Conservation (phyloP, 1,140 invertebrate genomes). For the Atta colombica region DNA sequence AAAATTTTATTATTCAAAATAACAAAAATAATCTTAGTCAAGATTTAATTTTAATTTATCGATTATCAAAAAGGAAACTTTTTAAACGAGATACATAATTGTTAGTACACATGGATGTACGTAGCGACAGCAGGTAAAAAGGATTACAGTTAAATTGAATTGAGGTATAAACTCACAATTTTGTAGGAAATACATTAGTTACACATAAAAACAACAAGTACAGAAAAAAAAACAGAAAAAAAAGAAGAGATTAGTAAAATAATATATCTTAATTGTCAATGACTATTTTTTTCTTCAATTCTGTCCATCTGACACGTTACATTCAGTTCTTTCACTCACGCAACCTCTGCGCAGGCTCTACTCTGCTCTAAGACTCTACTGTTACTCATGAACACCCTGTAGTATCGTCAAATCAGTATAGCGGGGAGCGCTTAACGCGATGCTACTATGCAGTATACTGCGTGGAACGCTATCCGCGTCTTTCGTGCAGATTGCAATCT, state of each 20-base stretch:
- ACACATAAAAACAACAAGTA: not conserved
- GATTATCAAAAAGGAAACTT: not conserved
- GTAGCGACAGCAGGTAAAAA: slow-evolving; percentile 30
- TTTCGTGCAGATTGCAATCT: slow-evolving; percentile 70
- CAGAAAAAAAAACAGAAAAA: not conserved
- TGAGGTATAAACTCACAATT: not conserved
- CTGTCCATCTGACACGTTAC: not conserved
- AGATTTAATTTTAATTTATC: not conserved
- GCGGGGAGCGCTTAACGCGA: slow-evolving; percentile 78
- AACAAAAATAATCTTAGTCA: not conserved
- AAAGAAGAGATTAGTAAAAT: not conserved
- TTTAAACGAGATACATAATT: not conserved
- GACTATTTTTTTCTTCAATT: not conserved
- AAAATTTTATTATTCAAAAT: not conserved
- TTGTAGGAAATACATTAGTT: not conserved
- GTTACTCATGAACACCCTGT: slow-evolving; percentile 37
- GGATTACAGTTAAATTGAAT: not conserved
- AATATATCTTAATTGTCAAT: not conserved
- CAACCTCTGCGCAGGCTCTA: slow-evolving; percentile 38
- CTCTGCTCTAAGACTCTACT: not conserved
- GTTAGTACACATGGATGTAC: not conserved
- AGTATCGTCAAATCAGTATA: slow-evolving; percentile 53
- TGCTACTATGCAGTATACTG: slow-evolving; percentile 78
- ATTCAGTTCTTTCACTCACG: not conserved
- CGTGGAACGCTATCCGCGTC: slow-evolving; percentile 69